Conservation (phyloP, 2,888 invertebrate species). For the Galeopsomyia nigrocyanea region DNA sequence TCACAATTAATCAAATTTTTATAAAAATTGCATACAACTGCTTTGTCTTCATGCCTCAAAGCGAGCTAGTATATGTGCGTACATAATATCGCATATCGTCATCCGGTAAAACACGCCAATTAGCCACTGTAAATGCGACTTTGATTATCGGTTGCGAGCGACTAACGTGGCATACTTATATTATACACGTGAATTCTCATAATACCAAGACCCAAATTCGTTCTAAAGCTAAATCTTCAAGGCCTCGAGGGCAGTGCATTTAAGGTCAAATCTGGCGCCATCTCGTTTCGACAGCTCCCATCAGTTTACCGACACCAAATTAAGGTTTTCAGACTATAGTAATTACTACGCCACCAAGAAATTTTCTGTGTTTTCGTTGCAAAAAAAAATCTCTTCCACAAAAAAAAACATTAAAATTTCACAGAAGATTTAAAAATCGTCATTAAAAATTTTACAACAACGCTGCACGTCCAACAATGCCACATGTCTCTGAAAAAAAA, state of each 20-base stretch:
- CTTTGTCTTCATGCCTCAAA: constrained; percentile 35
- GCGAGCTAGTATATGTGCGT: not conserved
- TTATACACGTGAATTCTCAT: no score
- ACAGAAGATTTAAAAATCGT: no score
- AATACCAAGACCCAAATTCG: no score
- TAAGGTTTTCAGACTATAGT: no score
- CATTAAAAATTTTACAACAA: no score
- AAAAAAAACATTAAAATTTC: no score
- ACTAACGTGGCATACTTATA: not conserved
- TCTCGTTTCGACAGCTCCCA: constrained; percentile 24
- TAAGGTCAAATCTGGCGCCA: not conserved
- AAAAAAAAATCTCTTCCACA: no score
- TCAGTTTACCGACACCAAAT: not conserved
- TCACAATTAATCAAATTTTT: not conserved
- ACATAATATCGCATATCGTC: constrained; percentile 38
- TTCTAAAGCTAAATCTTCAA: not conserved
- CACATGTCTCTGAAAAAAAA: no score
- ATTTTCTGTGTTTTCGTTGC: no score
- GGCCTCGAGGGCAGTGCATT: not conserved
- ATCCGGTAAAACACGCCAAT: constrained; percentile 63
- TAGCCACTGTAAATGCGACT: constrained; percentile 66
- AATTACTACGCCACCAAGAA: no score
- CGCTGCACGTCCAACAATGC: no score
- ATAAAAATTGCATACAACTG: not conserved
- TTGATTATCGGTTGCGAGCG: constrained; percentile 65